Conservation (phyloP, 64 coral and sea anemone species). For the Actinia tenebrosa region DNA sequence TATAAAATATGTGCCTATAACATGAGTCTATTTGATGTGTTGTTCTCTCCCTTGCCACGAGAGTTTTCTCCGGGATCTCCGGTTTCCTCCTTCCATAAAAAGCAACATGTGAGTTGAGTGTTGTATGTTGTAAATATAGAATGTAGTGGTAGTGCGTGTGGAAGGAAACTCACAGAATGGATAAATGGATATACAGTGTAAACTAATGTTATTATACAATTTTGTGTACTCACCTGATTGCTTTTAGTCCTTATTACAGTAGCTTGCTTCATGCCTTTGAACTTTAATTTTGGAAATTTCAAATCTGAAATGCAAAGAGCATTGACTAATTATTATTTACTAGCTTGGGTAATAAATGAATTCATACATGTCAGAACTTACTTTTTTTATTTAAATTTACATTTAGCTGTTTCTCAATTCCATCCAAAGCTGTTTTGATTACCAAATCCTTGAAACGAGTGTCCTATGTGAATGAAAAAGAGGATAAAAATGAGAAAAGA, state of each 20-base stretch:
- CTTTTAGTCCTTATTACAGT: conserved; percentile 80
- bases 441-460: conserved; percentile 83
- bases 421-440: conserved; percentile 85
- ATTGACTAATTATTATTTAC: background rate
- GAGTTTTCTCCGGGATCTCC: no score
- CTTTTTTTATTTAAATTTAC: conserved; percentile 91
- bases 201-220: no score
- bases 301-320: conserved; percentile 55
- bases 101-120: no score
- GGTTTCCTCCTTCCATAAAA: no score
- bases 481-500: background rate
- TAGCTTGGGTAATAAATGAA: background rate
- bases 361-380: conserved; percentile 34
- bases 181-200: no score
- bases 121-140: no score
- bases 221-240: conserved; percentile 3
- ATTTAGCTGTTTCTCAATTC: conserved; percentile 72
- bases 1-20: no score
- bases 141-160: no score
- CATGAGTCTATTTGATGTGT: no score
- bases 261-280: conserved; percentile 85
- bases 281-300: conserved; percentile 90
- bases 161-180: no score
- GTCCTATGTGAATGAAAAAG: conserved; percentile 31
- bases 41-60: no score